Base-by-base conservation (phyloP, 2,888 invertebrate genomes). In the Eucera pruinosa region DNA sequence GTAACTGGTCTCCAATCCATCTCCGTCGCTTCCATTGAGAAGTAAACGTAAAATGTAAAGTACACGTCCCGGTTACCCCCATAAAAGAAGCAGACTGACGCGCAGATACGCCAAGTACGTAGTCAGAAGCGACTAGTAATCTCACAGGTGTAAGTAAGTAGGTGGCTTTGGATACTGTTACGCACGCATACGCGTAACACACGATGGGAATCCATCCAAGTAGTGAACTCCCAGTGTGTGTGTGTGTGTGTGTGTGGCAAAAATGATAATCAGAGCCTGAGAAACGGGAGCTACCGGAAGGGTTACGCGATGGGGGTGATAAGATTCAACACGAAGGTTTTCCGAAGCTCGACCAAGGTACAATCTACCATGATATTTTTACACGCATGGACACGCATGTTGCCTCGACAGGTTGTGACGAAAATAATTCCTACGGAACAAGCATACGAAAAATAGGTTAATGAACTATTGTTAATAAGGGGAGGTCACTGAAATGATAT, bases 131-230 rank as follows among this genome's bases (percentile, higher is more conserved):
- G 23, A 58, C 27, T 54, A 45, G 39, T 30, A n/a, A 54, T 7
- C 47, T 25, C 47, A 33, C 77, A 70, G 80, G 76, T 73, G 69
- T 60, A 71, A 67, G 69, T 60, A 71, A 67, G 69, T 78, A 81
- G 67, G 71, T 80, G 75, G 67, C 71, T 62, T 58, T 45, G 68
- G 78, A 75, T 83, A 83, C 83, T 81, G 81, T 81, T 83, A 83
- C 81, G 13, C 64, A 48, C 65, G 48, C 61, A 55, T 27, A 41
- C 58, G 45, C 18, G 15, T 1, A 25, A 30, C 11, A 66, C 60
- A 47, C 47, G n/a, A 71, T 30, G 43, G 36, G 61, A 50, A 55
- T 39, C 39, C 50, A 13, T 55, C 25, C 23, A 36, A 57, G n/a
- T 23, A 13, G 11, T 36, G 23, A 13, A n/a, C n/a, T n/a, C n/a